Percentiles rank a stretch among this genome's conserved stretches.
Evolutionary conservation across 2,888 invertebrate species (phyloP).

Genomic region (Lithophane semibrunnea): DNA sequence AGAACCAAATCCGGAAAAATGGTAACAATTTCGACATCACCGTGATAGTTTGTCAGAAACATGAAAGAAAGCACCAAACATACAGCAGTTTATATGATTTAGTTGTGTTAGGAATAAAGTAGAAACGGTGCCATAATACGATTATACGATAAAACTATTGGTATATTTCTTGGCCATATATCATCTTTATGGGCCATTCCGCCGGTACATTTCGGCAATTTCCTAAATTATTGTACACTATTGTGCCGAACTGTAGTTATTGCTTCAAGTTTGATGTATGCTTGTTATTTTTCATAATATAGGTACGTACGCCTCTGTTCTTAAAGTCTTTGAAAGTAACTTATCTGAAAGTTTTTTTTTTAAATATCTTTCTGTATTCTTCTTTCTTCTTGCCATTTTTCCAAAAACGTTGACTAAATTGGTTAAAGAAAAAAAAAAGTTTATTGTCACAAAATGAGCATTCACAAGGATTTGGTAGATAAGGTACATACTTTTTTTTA

Average conservation of each 20-base stretch:
- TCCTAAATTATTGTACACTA: conserved; percentile 79
- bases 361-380: too few species aligned
- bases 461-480: too few species aligned
- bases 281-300: conserved; percentile 41
- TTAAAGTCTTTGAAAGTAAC: conserved; percentile 4
- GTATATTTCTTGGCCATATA: conserved; percentile 79
- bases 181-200: conserved; percentile 88
- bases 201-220: conserved; percentile 85
- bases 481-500: too few species aligned
- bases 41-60: conserved; percentile 13
- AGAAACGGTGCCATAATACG: conserved; percentile 70
- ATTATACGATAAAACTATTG: conserved; percentile 84
- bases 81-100: conserved; percentile 52
- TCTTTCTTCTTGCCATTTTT: too few species aligned
- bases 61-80: conserved; percentile 49
- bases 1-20: conserved; percentile 10
- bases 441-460: too few species aligned
- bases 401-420: too few species aligned
- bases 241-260: conserved; percentile 51
- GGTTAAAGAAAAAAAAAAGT: too few species aligned
- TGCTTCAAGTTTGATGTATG: conserved; percentile 38
- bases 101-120: conserved; percentile 58
- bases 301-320: neutral
- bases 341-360: neutral
- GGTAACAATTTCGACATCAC: conserved; percentile 14